phyloP scores from a whole-genome alignment of 2,797 vertebrate genomes.

The Rhinatrema bivittatum region DNA sequence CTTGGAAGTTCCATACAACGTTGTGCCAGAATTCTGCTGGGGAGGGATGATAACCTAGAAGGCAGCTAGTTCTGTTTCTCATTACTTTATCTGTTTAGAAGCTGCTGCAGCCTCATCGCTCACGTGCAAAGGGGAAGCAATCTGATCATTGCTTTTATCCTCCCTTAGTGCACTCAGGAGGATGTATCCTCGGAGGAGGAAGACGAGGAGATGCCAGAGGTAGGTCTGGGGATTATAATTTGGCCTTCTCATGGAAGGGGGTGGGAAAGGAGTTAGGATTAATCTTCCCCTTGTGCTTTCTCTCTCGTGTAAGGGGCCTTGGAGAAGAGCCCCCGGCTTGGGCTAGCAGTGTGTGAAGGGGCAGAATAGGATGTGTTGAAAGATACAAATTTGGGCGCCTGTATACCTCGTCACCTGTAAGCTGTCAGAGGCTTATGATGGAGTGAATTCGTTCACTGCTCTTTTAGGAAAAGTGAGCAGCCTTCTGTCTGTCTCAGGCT shows the following conservation, averaged over 20 bases:
- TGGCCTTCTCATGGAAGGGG: neutral
- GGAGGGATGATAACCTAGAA: neutral
- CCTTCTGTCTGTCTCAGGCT: neutral
- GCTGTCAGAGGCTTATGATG: neutral
- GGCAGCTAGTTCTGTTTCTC: neutral
- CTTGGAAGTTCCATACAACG: neutral
- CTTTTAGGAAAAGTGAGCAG: neutral
- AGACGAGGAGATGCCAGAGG: slow-evolving; percentile 95
- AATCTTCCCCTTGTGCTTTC: too few species aligned
- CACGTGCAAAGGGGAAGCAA: too few species aligned
- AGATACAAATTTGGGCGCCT: too few species aligned
- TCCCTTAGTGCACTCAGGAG: slow-evolving; percentile 58
- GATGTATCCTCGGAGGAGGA: slow-evolving; percentile 94
- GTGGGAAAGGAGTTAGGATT: neutral
- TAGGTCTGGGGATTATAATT: slow-evolving; percentile 18
- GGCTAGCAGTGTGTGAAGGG: neutral
- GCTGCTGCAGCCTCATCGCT: neutral
- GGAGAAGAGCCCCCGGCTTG: too few species aligned
- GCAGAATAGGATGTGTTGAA: too few species aligned
- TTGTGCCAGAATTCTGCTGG: neutral
- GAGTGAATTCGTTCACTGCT: neutral
- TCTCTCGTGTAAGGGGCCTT: too few species aligned
- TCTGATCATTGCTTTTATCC: neutral
- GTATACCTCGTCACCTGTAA: too few species aligned
- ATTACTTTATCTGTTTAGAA: neutral